These are phyloP conservation scores for Diplolepis rosae DNA, from an alignment of 2,888 invertebrate species.

Conservation along the genomic window DNA sequence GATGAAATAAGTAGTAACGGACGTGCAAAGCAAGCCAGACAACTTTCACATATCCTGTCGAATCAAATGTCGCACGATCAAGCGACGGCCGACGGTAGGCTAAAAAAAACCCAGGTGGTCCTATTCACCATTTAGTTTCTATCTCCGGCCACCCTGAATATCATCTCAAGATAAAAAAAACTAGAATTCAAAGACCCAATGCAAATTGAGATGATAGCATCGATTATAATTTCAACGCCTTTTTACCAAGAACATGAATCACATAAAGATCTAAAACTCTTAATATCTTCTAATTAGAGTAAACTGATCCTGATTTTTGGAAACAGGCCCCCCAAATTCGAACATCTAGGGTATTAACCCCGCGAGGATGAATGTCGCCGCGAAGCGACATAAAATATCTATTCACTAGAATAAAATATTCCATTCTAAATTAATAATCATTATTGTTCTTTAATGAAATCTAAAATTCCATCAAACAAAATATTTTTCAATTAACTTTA, in stretches of 20 bases:
- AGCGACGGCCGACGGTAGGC: slow-evolving; percentile 65
- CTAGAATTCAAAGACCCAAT: not conserved
- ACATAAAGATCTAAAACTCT: no score
- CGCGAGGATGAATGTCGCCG: no score
- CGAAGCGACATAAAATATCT: no score
- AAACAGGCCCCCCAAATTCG: no score
- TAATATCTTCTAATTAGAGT: no score
- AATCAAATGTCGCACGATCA: slow-evolving; percentile 38
- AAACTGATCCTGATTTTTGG: no score
- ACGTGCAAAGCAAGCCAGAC: not conserved
- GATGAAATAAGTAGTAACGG: slow-evolving; percentile 19
- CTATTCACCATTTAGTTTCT: not conserved
- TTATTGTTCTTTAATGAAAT: no score
- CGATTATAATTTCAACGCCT: not conserved
- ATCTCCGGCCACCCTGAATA: slow-evolving; percentile 9
- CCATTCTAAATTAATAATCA: no score
- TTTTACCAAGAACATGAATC: not conserved
- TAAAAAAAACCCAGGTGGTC: slow-evolving; percentile 56
- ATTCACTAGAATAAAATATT: no score
- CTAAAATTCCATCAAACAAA: no score
- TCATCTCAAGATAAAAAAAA: not conserved
- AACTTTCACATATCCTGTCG: slow-evolving; percentile 26
- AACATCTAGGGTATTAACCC: no score
- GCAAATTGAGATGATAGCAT: not conserved
- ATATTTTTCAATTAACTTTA: no score